Base-by-base conservation (phyloP, 1,140 invertebrate genomes). In the Drosophila ercepeae region DNA sequence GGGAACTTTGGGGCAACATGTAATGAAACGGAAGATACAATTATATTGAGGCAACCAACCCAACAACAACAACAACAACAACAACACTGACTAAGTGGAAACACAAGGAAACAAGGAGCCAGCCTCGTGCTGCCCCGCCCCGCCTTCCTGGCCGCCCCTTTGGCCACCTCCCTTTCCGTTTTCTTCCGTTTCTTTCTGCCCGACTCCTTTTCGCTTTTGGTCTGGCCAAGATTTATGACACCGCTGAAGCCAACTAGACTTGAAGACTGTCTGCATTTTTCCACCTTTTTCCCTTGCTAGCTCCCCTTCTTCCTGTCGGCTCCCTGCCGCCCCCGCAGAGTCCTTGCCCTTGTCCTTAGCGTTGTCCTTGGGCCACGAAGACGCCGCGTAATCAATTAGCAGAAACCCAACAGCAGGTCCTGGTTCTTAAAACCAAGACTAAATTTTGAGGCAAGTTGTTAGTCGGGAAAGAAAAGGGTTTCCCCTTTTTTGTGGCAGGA, bases 1-100 rank as follows among this genome's bases (percentile, higher is more conserved):
- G 58, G 29, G 48, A 44, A 25, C 64, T 70, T 53, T 58, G 77
- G 71, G 71, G 71, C 55, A 78, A 78, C 79, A 69, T 84, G 60
- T 83, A 78, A 84, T 83, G 75, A 78, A 84, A 84, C 81, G 81
- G 78, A 83, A 84, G 81, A 83, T 84, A 78, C 75, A 84, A 84
- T 84, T 83, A 84, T 72, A 61, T 71, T 50, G 69, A 61, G 49
- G 69, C 50, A 60, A 25, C 27, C 7, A 48, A 41, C 34, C 6
- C 18, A n/a, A n/a, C n/a, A n/a, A n/a, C 45, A 42, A 44, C 63
- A 65, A 48, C 45, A 48, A 4, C 13, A 48, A 13, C 45, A 25
- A 23, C 2, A 32, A 32, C 29, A 32, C 29, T 32, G 29, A 9
- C 36, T 7, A 39, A 39, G 36, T 23, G 21, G 7, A 25, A 13